phyloP scores from a whole-genome alignment of 2,113 vertebrate species.

The Chaenocephalus aceratus region DNA sequence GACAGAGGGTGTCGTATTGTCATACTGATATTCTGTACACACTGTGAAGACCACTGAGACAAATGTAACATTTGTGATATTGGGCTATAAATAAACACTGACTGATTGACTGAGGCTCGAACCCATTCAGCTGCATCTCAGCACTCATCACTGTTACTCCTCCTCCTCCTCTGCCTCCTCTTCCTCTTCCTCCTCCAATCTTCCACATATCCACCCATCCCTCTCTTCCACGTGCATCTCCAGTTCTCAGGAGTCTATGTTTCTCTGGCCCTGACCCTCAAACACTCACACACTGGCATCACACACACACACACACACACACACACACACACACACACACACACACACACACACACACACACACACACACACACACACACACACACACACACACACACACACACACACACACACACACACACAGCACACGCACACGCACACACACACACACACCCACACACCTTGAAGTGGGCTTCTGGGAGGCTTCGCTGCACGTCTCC shows the following conservation, averaged over 20 bases:
- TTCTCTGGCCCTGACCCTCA: constrained; percentile 34
- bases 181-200: no score
- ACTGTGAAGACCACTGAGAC: no score
- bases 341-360: constrained; percentile 14
- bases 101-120: constrained; percentile 40
- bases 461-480: constrained; percentile 20
- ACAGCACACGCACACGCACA: no score
- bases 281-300: constrained; percentile 9
- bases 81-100: no score
- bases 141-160: constrained; percentile 51
- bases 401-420: no score
- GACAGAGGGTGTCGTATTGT: no score
- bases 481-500: constrained; percentile 25
- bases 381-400: no score
- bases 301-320: background rate
- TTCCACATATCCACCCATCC: background rate
- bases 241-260: constrained; percentile 7
- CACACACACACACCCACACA: constrained; percentile 6
- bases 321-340: constrained; percentile 9
- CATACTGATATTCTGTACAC: no score
- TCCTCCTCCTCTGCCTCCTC: background rate
- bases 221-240: background rate
- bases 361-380: constrained; percentile 1
- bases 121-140: constrained; percentile 62
- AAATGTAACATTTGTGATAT: no score